Base-by-base conservation (phyloP, 2,888 invertebrate genomes). In the Cryptosula pallasiana region DNA sequence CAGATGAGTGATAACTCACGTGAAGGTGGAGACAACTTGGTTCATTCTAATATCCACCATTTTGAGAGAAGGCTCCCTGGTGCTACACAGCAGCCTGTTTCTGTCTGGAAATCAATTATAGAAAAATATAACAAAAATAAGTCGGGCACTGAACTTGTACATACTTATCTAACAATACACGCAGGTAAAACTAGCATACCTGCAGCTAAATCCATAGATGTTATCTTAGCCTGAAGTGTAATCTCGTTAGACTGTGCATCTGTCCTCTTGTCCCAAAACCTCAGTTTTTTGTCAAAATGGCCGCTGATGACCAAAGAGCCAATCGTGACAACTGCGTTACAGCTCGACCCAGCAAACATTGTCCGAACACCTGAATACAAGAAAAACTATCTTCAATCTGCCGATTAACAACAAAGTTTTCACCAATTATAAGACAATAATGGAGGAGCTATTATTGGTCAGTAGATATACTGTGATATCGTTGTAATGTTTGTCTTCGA, bases 261-360 rank as follows among this genome's bases (percentile, higher is more conserved):
- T 23, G 91, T 90, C 79, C 98, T 89, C 75, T 92, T 91, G 86
- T 99, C 99, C 97, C 97, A 99, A 86, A 99, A 87, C 71, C 97
- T 89, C 78, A 99, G 92, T 81, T 91, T 91, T 86, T 95, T 96
- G 87, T 99, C 99, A 86, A 93, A 97, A 87, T 99, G 99, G 32
- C 97, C 97, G 80, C 96, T 96, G 80, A 98, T 94, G 78, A 98
- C 92, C 69, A 80, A 81, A 72, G 92, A 92, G 5, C 80, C 80
- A 72, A 81, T 78, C 76, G 93, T 94, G 77, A 96, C 95, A 75
- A 98, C 88, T 87, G 98, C 98, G 86, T 96, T 95, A 86, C 96
- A 97, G 81, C 93, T 94, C 45, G 96, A 97, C 55, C 95, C 96
- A 73, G 95, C 95, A 77, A 84, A 84, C 72, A 85, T 81, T 25